Percentiles rank a stretch among this genome's conserved stretches.
Conservation (phyloP, 2,797 vertebrate species). For the Percopsis omiscomaycus region DNA sequence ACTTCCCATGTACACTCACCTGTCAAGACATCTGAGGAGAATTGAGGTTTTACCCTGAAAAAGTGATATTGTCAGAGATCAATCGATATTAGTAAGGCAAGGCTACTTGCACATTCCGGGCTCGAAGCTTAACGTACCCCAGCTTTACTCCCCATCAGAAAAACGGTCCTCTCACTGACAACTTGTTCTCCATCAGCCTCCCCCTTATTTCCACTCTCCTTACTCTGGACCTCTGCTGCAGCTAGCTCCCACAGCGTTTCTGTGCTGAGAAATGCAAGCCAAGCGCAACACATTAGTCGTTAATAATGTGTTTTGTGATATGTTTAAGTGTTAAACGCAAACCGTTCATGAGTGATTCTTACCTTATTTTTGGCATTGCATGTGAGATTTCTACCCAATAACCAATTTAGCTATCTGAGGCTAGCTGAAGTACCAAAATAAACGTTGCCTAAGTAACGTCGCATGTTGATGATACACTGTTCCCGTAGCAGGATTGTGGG, state of each 20-base stretch:
- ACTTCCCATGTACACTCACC: conserved; percentile 69
- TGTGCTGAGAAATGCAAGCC: conserved; percentile 67
- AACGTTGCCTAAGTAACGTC: conserved; percentile 65
- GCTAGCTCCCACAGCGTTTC: conserved; percentile 93
- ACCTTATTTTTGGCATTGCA: conserved; percentile 76
- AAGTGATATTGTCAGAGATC: not conserved
- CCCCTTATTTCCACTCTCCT: conserved; percentile 57
- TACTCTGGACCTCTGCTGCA: conserved; percentile 80
- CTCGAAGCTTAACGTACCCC: conserved; percentile 74
- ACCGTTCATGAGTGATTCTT: not conserved
- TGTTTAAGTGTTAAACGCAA: not conserved
- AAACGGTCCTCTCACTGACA: conserved; percentile 82
- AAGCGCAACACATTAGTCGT: not conserved
- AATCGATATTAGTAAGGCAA: not conserved
- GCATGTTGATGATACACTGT: conserved; percentile 25
- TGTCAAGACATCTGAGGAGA: conserved; percentile 91
- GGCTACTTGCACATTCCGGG: not conserved
- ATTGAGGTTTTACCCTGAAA: conserved; percentile 93
- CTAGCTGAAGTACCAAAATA: not conserved
- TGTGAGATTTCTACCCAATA: not conserved
- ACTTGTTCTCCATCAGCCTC: conserved; percentile 56
- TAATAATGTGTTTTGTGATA: not conserved
- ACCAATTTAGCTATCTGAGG: not conserved
- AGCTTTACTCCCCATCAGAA: conserved; percentile 90
- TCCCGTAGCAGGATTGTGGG: too few species aligned